These are phyloP conservation scores for Palaemon carinicauda DNA, from an alignment of 1,140 invertebrate species.

Conservation along the genomic window DNA sequence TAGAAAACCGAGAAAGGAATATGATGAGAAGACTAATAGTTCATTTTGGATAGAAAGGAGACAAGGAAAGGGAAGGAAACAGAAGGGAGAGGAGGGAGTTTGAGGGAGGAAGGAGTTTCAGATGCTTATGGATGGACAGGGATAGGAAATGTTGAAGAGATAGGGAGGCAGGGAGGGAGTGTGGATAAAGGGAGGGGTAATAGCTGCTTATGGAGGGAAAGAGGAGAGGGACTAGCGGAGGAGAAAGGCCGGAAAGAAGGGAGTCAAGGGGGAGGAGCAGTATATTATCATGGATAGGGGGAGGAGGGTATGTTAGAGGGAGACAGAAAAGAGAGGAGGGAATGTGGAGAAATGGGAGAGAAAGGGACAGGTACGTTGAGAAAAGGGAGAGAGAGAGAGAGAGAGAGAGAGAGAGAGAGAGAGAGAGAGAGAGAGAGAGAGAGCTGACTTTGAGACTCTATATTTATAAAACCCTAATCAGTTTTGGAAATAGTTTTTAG, in stretches of 20 bases:
- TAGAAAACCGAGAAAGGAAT: too few species aligned
- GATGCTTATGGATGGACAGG: too few species aligned
- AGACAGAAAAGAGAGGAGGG: too few species aligned
- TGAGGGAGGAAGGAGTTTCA: neutral
- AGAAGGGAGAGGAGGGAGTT: too few species aligned
- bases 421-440: neutral
- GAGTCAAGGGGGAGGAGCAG: neutral
- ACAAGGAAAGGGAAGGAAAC: too few species aligned
- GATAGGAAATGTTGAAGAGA: too few species aligned
- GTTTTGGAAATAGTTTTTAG: constrained; percentile 26
- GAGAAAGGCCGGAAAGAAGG: neutral
- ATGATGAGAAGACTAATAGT: too few species aligned
- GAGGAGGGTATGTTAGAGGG: neutral
- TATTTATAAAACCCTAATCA: constrained; percentile 15
- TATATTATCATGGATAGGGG: too few species aligned
- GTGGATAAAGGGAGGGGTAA: too few species aligned
- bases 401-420: neutral
- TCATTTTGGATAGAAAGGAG: neutral
- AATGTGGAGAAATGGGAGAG: neutral
- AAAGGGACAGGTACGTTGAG: too few species aligned
- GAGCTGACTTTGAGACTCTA: neutral
- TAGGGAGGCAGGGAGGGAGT: neutral
- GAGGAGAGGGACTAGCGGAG: neutral
- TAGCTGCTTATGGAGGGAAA: neutral
- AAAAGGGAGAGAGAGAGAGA: neutral